Evolutionary conservation across 2,888 invertebrate species (phyloP), one percentile per base, ranked within the genome.

Genomic region (Oscheius onirici): DNA sequence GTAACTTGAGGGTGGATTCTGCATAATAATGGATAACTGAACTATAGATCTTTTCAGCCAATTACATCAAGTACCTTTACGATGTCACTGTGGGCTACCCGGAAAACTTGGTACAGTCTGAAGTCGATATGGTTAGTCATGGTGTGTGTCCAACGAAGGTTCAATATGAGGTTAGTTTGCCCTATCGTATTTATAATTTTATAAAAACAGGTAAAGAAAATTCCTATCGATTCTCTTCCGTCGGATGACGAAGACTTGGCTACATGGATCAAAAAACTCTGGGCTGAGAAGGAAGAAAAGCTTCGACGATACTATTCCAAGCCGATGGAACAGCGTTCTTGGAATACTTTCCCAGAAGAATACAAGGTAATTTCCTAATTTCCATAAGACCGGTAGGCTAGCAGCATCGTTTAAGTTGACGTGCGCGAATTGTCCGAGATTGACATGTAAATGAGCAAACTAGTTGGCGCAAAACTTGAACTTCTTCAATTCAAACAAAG

Each of bases 71-170:
- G 75, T 92, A 93, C 0, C 90, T 95, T 15, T 94, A 94, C 88
- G 94, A 95, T 88, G 90, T 94, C 75, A 93, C 94, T 0, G 90
- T 95, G 15, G 93, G 92, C 0, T 82, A 94, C 88, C 93, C 93
- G 3, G 91, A 91, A 77, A 91, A 91, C 6, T 89, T 92, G 44
- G 93, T 93, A 0, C 93, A 93, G 88, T 92, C 91, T 17, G 94
- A 95, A 88, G 87, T 91, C 34, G 92, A 92, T 84, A 88, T 94
- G 58, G 83, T 93, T 6, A 89, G 89, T 20, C 73, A 84, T 52
- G 94, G 94, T 10, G 90, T 90, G 69, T 91, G 93, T 84, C 94
- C 94, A 0, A 90, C 90, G 75, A 91, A 92, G 86, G 92, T 94
- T 13, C 92, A 93, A 87, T 92, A 94, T 87, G 91, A 92, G 88